Conservation (phyloP, 2,797 vertebrate species). For the Scyliorhinus canicula region DNA sequence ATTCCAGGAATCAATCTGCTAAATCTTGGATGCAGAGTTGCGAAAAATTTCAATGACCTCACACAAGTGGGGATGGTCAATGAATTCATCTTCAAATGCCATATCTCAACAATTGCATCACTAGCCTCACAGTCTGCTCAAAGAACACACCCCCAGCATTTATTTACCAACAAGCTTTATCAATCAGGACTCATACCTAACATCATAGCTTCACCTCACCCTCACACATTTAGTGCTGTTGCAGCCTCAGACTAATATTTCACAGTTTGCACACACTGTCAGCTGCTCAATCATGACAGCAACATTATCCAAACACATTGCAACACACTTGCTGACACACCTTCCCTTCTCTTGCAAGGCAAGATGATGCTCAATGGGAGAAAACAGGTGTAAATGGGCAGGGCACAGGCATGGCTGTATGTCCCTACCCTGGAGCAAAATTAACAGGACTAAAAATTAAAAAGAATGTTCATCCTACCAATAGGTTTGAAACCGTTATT, state of each 20-base stretch:
- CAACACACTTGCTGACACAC: not conserved
- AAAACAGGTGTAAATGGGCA: not conserved
- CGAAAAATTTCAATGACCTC: not conserved
- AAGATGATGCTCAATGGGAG: not conserved
- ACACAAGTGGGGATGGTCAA: not conserved
- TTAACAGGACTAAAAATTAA: not conserved
- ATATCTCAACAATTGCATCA: not conserved
- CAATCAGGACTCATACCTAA: not conserved
- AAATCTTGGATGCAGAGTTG: too few species aligned
- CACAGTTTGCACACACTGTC: too few species aligned
- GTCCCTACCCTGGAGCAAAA: not conserved
- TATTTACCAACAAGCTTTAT: not conserved
- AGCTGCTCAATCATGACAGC: not conserved
- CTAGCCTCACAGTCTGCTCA: not conserved
- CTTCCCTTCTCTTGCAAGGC: not conserved
- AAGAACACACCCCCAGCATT: not conserved
- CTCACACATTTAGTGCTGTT: not conserved
- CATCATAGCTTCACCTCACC: not conserved
- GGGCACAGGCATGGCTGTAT: not conserved
- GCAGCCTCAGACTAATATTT: too few species aligned
- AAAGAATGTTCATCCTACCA: not conserved
- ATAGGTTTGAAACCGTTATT: not conserved
- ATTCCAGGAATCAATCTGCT: not conserved
- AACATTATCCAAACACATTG: not conserved
- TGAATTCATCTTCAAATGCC: not conserved